phyloP scores from a whole-genome alignment of 2,888 invertebrate species.

The Sphecodes monilicornis region DNA sequence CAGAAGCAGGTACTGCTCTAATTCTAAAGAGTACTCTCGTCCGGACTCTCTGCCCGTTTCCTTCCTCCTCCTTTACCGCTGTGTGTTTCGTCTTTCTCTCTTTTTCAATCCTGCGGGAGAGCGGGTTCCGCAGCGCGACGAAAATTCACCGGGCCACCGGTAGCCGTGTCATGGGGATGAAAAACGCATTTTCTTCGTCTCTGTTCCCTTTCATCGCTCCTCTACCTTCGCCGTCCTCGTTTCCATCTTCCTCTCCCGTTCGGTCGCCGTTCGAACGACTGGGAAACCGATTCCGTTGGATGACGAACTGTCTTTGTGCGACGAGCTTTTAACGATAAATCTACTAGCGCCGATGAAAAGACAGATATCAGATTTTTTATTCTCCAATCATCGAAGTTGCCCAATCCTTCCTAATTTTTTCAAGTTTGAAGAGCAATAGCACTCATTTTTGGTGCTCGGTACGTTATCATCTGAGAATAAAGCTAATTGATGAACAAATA shows the following conservation, averaged over 20 bases:
- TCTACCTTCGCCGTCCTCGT: neutral
- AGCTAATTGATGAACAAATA: too few species aligned
- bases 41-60: constrained; percentile 66
- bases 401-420: too few species aligned
- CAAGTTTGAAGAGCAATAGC: too few species aligned
- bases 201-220: constrained; percentile 26
- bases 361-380: neutral
- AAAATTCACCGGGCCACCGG: constrained; percentile 66
- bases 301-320: constrained; percentile 49
- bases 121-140: constrained; percentile 65
- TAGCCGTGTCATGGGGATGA: constrained; percentile 70
- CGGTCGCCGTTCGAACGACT: constrained; percentile 25
- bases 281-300: constrained; percentile 52
- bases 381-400: neutral
- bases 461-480: too few species aligned
- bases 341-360: neutral
- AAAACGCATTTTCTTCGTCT: constrained; percentile 65
- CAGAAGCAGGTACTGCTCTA: constrained; percentile 75
- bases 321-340: constrained; percentile 46
- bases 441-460: too few species aligned
- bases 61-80: constrained; percentile 49
- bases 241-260: constrained; percentile 22
- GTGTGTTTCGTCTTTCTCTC: constrained; percentile 67
- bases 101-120: constrained; percentile 62
- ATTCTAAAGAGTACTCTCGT: constrained; percentile 80